A percentile compares a stretch with the other conserved stretches of the same genome.
Conservation (phyloP, 2,797 vertebrate genomes). For the Gephyroberyx darwinii region DNA sequence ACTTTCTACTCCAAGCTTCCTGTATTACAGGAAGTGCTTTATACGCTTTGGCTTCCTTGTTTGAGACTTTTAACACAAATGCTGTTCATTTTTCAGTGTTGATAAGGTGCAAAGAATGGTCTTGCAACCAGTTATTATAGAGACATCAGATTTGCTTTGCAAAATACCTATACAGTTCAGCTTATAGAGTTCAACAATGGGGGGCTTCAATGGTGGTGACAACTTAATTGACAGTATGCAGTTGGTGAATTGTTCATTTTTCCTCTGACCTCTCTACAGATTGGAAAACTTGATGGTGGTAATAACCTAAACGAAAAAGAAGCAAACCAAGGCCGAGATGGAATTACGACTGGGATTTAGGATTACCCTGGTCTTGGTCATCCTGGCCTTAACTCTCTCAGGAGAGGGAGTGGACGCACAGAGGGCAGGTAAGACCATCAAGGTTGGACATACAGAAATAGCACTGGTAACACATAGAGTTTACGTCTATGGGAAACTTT, state of each 20-base stretch:
- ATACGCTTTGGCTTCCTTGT: slow-evolving; percentile 27
- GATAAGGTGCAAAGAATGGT: background rate
- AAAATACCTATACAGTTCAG: background rate
- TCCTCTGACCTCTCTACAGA: slow-evolving; percentile 66
- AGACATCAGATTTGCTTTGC: background rate
- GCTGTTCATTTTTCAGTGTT: slow-evolving; percentile 6
- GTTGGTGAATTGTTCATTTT: slow-evolving; percentile 44
- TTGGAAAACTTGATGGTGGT: slow-evolving; percentile 76
- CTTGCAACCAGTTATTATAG: background rate
- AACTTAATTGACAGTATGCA: background rate
- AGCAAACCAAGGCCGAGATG: slow-evolving; percentile 73
- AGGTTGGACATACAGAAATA: background rate
- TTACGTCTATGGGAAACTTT: background rate
- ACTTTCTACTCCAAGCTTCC: slow-evolving; percentile 21
- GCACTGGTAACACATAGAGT: background rate
- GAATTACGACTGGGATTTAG: slow-evolving; percentile 77
- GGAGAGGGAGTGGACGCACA: slow-evolving; percentile 74
- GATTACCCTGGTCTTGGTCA: slow-evolving; percentile 74
- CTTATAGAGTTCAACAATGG: background rate
- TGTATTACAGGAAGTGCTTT: slow-evolving; percentile 20
- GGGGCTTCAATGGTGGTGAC: too few species aligned
- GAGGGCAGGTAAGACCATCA: slow-evolving; percentile 80
- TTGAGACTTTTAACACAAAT: slow-evolving; percentile 7
- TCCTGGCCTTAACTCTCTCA: slow-evolving; percentile 77
- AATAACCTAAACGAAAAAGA: slow-evolving; percentile 61